A percentile compares a stretch with the other conserved stretches of the same genome.
Evolutionary conservation across 2,797 vertebrate species (phyloP).

Genomic region (Rhinoraja longicauda): DNA sequence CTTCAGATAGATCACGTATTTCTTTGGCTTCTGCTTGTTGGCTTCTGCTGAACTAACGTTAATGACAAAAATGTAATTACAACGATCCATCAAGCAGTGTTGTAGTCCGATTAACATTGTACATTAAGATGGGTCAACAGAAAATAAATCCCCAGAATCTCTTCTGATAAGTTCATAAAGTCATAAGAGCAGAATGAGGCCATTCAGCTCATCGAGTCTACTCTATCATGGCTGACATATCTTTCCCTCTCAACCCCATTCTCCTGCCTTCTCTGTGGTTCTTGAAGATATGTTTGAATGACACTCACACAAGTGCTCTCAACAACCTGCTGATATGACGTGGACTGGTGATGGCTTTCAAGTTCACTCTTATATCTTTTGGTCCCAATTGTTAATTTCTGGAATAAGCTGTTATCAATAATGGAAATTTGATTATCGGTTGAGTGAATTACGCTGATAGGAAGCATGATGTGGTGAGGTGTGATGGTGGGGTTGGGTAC

Average conservation of each 20-base stretch:
- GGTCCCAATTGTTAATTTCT: neutral
- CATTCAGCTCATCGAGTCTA: too few relatives aligned
- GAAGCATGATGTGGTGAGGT: neutral
- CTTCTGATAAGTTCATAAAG: too few relatives aligned
- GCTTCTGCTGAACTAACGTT: neutral
- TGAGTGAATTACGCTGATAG: neutral
- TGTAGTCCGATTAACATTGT: neutral
- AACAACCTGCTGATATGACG: neutral
- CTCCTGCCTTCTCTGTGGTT: neutral
- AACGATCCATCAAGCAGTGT: neutral
- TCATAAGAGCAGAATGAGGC: too few relatives aligned
- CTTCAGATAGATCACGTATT: neutral
- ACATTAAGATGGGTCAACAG: neutral
- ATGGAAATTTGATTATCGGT: neutral
- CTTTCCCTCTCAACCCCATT: too few relatives aligned
- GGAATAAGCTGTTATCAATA: neutral
- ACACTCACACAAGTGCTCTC: neutral
- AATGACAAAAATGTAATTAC: neutral
- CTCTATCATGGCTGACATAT: too few relatives aligned
- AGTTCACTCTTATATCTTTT: neutral
- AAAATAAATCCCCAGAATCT: neutral
- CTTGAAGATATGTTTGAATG: neutral
- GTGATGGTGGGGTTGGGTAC: neutral
- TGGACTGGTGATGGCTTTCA: neutral
- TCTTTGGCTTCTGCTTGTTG: neutral